These are phyloP conservation scores for Camponotus floridanus DNA, from an alignment of 1,140 invertebrate genomes.

Conservation along the genomic window DNA sequence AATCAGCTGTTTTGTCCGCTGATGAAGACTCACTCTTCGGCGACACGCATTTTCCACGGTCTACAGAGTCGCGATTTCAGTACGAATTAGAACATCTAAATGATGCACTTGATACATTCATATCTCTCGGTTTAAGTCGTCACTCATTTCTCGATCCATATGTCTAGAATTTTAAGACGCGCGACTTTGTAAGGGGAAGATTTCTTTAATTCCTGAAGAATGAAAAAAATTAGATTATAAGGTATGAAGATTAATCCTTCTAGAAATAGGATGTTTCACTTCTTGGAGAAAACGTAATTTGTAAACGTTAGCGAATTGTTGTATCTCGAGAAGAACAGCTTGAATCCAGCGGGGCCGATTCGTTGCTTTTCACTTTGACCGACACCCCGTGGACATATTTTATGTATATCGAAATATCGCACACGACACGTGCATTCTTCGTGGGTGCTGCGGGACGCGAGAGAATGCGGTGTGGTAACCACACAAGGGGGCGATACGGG, in stretches of 20 bases:
- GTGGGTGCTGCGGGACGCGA: conserved; percentile 2
- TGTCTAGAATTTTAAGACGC: not conserved
- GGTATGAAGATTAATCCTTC: too few species aligned
- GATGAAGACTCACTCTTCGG: conserved; percentile 24
- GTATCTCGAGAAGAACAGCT: conserved; percentile 22
- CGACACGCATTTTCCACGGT: not conserved
- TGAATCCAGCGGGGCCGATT: not conserved
- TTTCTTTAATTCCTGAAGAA: not conserved
- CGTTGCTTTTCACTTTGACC: conserved; percentile 34
- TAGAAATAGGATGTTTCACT: not conserved
- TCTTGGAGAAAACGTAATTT: not conserved
- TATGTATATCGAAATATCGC: conserved; percentile 48
- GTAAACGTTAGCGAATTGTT: not conserved
- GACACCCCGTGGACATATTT: conserved; percentile 62
- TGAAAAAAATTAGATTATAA: too few species aligned
- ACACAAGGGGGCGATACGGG: conserved; percentile 10
- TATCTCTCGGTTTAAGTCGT: not conserved
- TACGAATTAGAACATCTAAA: not conserved
- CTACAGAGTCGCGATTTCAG: not conserved
- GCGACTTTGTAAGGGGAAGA: not conserved
- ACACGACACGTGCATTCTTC: conserved; percentile 2
- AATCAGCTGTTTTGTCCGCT: conserved; percentile 42
- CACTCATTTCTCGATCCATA: not conserved
- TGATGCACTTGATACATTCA: not conserved
- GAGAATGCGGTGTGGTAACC: conserved; percentile 77